phyloP scores from a whole-genome alignment of 1,140 invertebrate species.

The Caerostris darwini region DNA sequence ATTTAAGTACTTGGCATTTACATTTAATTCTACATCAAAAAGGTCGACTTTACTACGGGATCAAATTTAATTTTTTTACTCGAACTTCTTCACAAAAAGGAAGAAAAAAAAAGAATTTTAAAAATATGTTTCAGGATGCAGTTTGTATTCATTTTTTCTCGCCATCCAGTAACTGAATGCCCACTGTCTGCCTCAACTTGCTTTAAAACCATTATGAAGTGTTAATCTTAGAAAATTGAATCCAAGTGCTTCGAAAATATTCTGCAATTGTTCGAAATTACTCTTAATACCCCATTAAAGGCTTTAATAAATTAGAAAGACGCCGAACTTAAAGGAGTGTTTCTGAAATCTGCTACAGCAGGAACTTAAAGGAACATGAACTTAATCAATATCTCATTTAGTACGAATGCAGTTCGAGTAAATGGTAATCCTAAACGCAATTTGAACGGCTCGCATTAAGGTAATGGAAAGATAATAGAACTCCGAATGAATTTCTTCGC shows the following conservation, averaged over 20 bases:
- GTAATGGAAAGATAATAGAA: constrained; percentile 50
- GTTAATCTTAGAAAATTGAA: constrained; percentile 11
- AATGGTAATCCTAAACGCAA: constrained; percentile 13
- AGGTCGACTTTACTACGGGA: too few relatives aligned
- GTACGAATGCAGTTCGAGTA: neutral
- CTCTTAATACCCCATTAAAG: neutral
- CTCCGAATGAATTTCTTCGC: constrained; percentile 18
- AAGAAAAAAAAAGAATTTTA: too few relatives aligned
- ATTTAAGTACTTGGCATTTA: too few relatives aligned
- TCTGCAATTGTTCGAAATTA: neutral
- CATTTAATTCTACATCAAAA: too few relatives aligned
- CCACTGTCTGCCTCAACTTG: neutral
- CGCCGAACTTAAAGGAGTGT: neutral
- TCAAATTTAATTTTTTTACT: too few relatives aligned
- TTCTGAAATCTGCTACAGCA: neutral
- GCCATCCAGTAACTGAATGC: neutral
- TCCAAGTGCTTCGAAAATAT: neutral
- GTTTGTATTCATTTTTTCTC: too few relatives aligned
- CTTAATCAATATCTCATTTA: constrained; percentile 32
- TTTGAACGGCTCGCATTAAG: constrained; percentile 34
- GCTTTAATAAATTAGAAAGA: neutral
- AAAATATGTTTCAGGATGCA: too few relatives aligned
- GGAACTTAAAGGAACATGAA: constrained; percentile 13
- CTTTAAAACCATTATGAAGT: neutral
- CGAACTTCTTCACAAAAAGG: too few relatives aligned